Percentiles rank a stretch among this genome's conserved stretches.
Evolutionary conservation across 2,113 vertebrate species (phyloP).

Genomic region (Ellobius talpinus): DNA sequence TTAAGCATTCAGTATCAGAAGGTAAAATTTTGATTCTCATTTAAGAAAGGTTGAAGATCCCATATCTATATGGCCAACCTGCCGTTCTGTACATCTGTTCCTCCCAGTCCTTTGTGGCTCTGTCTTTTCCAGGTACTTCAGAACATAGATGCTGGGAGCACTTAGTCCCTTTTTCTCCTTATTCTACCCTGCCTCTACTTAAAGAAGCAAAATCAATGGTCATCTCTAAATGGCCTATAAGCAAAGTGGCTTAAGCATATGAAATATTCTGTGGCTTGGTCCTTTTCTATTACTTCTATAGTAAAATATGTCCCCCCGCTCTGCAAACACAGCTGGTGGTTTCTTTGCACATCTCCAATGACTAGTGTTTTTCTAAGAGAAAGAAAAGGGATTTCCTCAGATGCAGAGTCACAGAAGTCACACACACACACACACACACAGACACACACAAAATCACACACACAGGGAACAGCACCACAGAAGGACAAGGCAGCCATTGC

Average conservation of each 20-base stretch:
- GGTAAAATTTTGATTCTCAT: not conserved
- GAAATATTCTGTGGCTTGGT: not conserved
- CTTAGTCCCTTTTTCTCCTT: not conserved
- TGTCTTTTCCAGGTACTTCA: not conserved
- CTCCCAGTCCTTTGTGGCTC: not conserved
- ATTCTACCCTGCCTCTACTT: not conserved
- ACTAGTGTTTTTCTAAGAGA: not conserved
- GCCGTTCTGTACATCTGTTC: not conserved
- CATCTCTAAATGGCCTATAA: not conserved
- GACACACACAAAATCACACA: not conserved
- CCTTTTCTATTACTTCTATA: not conserved
- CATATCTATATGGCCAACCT: not conserved
- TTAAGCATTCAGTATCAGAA: not conserved
- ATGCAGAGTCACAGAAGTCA: not conserved
- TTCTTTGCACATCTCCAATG: not conserved
- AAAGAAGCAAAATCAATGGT: constrained; percentile 23
- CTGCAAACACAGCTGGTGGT: not conserved
- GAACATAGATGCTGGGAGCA: not conserved
- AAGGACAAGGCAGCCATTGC: not conserved
- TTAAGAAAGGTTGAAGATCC: not conserved
- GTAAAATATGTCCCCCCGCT: not conserved
- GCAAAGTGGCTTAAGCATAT: not conserved
- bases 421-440: not conserved
- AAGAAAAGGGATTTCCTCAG: not conserved
- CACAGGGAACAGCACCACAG: accelerated